Base-by-base conservation (phyloP, 2,888 invertebrate genomes). In the Sycophila texana region DNA sequence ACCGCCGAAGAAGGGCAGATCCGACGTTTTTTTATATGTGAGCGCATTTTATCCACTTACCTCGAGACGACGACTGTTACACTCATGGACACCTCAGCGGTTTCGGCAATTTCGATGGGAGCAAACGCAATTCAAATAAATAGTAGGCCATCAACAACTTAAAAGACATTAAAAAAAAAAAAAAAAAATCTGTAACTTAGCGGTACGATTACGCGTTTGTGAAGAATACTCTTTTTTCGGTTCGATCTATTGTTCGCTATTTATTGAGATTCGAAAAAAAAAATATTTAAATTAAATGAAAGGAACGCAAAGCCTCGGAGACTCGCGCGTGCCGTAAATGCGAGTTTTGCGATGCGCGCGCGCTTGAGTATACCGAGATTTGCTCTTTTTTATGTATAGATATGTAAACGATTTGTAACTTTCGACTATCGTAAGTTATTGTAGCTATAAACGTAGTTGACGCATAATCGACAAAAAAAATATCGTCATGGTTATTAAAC, bases 371-470 rank as follows among this genome's bases (percentile, higher is more conserved):
- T 2, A 1, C 4, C 4, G 2, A 30, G 16, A 39, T 39, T 60
- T 12, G 49, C 39, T 47, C 16, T 30, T 55, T 74, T 74, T 30
- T 67, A 55, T 51, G 60, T 30, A 57, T 58, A 53, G 26, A 67
- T 26, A 51, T 60, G 60, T 75, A 51, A 75, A 67, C 58, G 58
- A 68, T 74, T 70, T 68, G 58, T 70, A 72, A 74, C 70, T 79
- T 63, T 57, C 55, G 79, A 68, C 61, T 39, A 65, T 61, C 63
- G 70, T 75, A 60, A 71, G 13, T 58, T 73, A 53, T 68, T 68
- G 63, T 73, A 77, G 61, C 61, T 74, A n/a, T 53, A n/a, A 4
- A 30, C 47, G 80, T 80, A 68, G 67, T 72, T 80, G 71, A 80
- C 47, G 60, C 75, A 66, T 76, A 68, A 58, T 66, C 77, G 51